Conservation (phyloP, 2,888 invertebrate species). For the Frankliniella fusca region DNA sequence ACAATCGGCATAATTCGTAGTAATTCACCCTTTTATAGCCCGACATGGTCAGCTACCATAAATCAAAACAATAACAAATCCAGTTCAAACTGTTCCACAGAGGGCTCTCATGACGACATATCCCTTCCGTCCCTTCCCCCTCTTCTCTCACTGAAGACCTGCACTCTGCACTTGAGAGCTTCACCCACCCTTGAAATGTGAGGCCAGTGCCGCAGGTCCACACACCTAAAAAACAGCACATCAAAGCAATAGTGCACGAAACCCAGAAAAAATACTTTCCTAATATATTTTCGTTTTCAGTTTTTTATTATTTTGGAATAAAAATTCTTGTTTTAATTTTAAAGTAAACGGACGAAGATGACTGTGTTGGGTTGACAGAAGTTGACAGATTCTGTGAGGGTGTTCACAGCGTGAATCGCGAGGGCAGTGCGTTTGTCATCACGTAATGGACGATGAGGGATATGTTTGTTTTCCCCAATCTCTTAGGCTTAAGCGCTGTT, state of each 20-base stretch:
- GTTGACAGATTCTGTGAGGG: background rate
- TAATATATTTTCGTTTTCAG: no score
- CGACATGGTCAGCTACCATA: constrained; percentile 50
- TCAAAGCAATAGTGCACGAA: background rate
- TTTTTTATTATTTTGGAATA: no score
- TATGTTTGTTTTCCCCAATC: constrained; percentile 20
- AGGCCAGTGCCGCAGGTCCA: background rate
- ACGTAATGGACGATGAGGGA: constrained; percentile 26
- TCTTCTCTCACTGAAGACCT: background rate
- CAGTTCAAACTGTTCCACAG: constrained; percentile 28
- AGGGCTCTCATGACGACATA: background rate
- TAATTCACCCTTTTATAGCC: constrained; percentile 67
- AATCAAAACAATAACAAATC: constrained; percentile 33
- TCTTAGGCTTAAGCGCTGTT: constrained; percentile 10
- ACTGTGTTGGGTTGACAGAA: background rate
- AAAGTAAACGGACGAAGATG: no score
- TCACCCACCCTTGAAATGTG: background rate
- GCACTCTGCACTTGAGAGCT: background rate
- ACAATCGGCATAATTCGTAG: constrained; percentile 65
- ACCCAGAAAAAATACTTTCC: background rate
- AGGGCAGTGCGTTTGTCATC: constrained; percentile 13
- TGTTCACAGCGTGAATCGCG: background rate
- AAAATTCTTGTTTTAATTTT: no score
- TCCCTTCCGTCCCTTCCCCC: constrained; percentile 37
- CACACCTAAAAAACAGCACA: background rate